Conservation (phyloP, 2,888 invertebrate species). For the Spicauda simplicius region DNA sequence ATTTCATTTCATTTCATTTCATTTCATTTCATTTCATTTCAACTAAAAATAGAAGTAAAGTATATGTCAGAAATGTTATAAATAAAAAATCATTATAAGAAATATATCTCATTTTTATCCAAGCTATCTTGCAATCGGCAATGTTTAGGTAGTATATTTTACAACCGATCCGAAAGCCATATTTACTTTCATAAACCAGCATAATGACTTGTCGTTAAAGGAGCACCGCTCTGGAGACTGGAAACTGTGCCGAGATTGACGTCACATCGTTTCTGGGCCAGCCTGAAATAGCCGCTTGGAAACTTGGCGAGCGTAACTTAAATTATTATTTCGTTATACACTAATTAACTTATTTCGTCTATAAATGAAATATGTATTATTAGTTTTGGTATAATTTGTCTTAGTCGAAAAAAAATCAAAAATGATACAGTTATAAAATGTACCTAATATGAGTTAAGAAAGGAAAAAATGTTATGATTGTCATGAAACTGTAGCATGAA, state of each 20-base stretch:
- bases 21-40: too few species aligned
- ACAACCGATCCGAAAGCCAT: constrained; percentile 14
- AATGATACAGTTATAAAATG: too few species aligned
- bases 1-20: too few species aligned
- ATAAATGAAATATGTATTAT: background rate
- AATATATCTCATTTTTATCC: too few species aligned
- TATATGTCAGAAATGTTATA: too few species aligned
- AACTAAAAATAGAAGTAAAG: too few species aligned
- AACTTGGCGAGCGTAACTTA: constrained; percentile 41
- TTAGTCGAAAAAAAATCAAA: too few species aligned
- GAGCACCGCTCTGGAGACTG: constrained; percentile 26
- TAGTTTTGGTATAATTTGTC: too few species aligned
- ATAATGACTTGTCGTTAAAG: constrained; percentile 20
- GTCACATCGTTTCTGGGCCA: constrained; percentile 73
- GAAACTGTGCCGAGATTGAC: constrained; percentile 67
- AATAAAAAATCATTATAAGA: too few species aligned
- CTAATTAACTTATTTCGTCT: constrained; percentile 23
- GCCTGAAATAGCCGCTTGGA: constrained; percentile 60
- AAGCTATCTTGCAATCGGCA: background rate
- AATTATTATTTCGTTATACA: constrained; percentile 32
- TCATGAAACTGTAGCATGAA: too few species aligned
- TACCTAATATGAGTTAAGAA: too few species aligned
- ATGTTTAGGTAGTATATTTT: background rate
- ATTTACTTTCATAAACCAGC: constrained; percentile 14
- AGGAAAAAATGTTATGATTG: too few species aligned